Percentiles rank a stretch among this genome's conserved stretches.
These are phyloP conservation scores for Laupala kohalensis DNA, from an alignment of 1,140 invertebrate species.

Conservation along the genomic window DNA sequence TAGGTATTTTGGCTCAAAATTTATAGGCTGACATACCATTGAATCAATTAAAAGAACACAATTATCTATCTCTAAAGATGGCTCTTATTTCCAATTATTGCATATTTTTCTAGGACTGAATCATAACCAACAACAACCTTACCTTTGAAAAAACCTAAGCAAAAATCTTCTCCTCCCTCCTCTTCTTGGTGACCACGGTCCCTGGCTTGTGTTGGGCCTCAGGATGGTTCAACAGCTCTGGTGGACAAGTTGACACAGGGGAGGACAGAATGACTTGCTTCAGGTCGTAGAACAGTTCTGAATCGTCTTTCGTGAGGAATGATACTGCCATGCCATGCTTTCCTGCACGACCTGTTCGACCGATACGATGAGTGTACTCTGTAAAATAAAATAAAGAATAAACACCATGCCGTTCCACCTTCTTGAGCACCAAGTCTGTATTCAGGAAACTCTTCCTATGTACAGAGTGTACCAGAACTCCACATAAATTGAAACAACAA, in stretches of 20 bases:
- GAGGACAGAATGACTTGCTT: constrained; percentile 82
- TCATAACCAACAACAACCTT: too few relatives aligned
- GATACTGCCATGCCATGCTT: constrained; percentile 92
- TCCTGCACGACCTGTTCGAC: constrained; percentile 95
- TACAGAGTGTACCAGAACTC: too few relatives aligned
- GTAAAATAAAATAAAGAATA: constrained; percentile 23
- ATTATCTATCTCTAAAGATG: too few relatives aligned
- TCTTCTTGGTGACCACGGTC: constrained; percentile 82
- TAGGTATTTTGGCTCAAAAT: too few relatives aligned
- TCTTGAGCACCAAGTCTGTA: too few relatives aligned
- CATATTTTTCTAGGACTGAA: neutral
- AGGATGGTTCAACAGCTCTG: constrained; percentile 94
- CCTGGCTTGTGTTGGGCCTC: constrained; percentile 97
- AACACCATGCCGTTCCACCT: too few relatives aligned
- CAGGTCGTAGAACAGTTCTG: constrained; percentile 88
- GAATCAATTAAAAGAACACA: too few relatives aligned
- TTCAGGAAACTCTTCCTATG: too few relatives aligned
- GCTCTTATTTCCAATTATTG: too few relatives aligned
- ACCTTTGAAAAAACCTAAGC: too few relatives aligned
- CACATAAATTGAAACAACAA: too few relatives aligned
- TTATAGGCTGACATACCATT: too few relatives aligned
- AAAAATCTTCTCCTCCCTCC: constrained; percentile 90
- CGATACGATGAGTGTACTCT: constrained; percentile 99
- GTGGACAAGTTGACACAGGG: constrained; percentile 90
- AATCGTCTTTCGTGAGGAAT: constrained; percentile 96